phyloP scores from a whole-genome alignment of 2,113 vertebrate species.

The Xyrauchen texanus region DNA sequence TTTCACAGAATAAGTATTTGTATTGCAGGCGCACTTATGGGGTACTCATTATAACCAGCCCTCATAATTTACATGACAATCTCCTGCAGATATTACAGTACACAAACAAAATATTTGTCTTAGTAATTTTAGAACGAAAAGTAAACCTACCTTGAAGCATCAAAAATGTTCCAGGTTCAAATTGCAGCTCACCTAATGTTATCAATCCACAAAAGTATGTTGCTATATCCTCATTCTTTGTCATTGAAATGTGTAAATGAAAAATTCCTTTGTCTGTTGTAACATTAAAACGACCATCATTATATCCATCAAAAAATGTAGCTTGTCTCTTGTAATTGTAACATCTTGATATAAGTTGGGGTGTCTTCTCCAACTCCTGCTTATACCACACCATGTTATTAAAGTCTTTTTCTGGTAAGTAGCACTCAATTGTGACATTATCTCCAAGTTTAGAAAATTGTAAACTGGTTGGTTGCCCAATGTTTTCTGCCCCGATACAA shows the following conservation, averaged over 20 bases:
- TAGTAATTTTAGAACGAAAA: no score
- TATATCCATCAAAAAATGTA: background rate
- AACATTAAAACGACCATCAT: background rate
- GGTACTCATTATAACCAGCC: no score
- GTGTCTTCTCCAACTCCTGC: background rate
- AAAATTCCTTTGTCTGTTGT: background rate
- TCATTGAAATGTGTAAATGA: background rate
- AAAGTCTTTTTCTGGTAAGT: background rate
- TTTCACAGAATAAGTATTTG: no score
- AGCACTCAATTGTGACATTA: background rate
- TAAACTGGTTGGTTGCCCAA: background rate
- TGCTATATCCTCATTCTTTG: background rate
- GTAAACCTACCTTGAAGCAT: background rate
- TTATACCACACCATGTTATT: background rate
- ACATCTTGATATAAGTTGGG: background rate
- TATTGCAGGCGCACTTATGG: no score
- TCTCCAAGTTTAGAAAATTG: background rate
- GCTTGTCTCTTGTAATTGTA: background rate
- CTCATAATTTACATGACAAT: no score
- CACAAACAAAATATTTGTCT: no score
- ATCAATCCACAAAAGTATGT: background rate
- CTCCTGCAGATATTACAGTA: background rate
- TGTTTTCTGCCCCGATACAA: background rate
- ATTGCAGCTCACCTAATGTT: background rate
- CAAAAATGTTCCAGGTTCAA: background rate